Percentiles rank a stretch among this genome's conserved stretches.
These are phyloP conservation scores for Damaliscus lunatus DNA, from an alignment of 2,113 vertebrate species.

Conservation along the genomic window DNA sequence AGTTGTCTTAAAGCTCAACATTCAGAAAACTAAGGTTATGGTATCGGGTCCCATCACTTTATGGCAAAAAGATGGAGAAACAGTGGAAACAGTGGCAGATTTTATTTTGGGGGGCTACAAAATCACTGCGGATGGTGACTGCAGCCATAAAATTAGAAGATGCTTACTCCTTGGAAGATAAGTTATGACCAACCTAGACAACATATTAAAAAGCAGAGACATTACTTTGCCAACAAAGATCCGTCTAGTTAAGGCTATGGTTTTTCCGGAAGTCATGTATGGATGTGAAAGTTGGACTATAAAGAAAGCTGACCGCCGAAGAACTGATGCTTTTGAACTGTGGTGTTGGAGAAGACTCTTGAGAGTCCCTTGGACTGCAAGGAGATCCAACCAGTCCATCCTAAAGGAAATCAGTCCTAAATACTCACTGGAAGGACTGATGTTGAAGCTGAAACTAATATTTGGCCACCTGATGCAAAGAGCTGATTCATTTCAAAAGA, in stretches of 20 bases:
- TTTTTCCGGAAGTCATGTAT: neutral
- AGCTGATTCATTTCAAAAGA: neutral
- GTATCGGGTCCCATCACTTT: accelerated
- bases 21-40: neutral
- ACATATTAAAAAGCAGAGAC: neutral
- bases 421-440: neutral
- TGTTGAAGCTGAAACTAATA: neutral
- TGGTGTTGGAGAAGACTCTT: neutral
- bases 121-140: neutral
- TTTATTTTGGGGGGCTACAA: neutral
- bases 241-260: neutral
- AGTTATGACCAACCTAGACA: neutral
- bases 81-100: neutral
- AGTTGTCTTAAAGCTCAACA: neutral
- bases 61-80: neutral
- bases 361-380: neutral
- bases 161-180: neutral
- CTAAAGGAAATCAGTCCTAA: neutral
- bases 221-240: neutral
- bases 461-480: neutral
- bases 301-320: accelerated
- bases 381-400: neutral
- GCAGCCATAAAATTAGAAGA: neutral
- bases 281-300: neutral
- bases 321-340: no score